phyloP scores from a whole-genome alignment of 2,888 invertebrate species.

The Thera obeliscata region DNA sequence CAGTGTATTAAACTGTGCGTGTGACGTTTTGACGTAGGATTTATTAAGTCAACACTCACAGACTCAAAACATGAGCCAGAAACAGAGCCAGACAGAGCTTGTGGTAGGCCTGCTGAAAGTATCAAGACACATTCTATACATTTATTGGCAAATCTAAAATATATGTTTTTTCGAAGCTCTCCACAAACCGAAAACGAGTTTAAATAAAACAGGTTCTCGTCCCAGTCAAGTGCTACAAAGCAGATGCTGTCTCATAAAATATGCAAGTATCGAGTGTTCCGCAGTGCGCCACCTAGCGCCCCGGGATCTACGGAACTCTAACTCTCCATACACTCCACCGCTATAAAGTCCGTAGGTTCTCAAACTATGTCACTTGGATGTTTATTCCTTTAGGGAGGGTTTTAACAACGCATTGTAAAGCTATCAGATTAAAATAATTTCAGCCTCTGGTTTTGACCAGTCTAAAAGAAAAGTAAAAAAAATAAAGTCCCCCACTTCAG shows the following conservation, averaged over 20 bases:
- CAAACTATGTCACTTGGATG: neutral
- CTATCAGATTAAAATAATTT: too few relatives aligned
- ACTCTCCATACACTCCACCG: neutral
- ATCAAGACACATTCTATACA: neutral
- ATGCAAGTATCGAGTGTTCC: constrained; percentile 77
- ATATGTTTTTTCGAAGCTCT: neutral
- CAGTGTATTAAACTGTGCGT: too few relatives aligned
- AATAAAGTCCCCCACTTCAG: too few relatives aligned
- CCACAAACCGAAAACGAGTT: constrained; percentile 4
- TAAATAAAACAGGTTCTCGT: constrained; percentile 24
- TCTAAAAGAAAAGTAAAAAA: too few relatives aligned
- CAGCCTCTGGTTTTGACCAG: too few relatives aligned
- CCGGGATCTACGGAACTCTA: constrained; percentile 43
- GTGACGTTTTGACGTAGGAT: too few relatives aligned
- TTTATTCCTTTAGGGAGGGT: neutral
- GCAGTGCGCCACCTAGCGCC: constrained; percentile 63
- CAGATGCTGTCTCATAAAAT: constrained; percentile 72
- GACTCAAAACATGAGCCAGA: too few relatives aligned
- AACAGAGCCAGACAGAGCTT: too few relatives aligned
- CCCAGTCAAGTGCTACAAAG: constrained; percentile 33
- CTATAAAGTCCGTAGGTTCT: neutral
- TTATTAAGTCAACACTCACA: too few relatives aligned
- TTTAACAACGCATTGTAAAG: too few relatives aligned
- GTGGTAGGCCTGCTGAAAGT: too few relatives aligned
- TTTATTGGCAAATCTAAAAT: neutral